Conservation (phyloP, 1,140 invertebrate species). For the Cherax destructor region DNA sequence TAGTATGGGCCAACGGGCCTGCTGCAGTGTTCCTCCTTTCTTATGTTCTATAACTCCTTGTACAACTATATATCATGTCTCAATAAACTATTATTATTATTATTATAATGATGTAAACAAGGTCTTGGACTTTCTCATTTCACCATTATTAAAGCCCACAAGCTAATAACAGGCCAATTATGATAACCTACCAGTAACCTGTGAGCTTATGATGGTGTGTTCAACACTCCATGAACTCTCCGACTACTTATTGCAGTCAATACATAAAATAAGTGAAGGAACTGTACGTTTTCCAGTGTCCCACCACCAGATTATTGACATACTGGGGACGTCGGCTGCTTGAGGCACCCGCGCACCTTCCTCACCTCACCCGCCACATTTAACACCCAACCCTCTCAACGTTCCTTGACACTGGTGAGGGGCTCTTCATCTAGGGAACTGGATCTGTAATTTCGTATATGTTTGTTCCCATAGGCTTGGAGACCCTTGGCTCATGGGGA, state of each 20-base stretch:
- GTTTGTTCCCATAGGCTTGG: too few relatives aligned
- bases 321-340: constrained; percentile 19
- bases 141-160: not conserved
- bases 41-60: too few relatives aligned
- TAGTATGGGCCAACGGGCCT: too few relatives aligned
- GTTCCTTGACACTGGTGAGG: too few relatives aligned
- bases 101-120: not conserved
- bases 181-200: not conserved
- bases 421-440: too few relatives aligned
- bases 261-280: constrained; percentile 13
- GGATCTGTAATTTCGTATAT: too few relatives aligned
- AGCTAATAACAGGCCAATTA: not conserved
- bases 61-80: too few relatives aligned
- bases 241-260: not conserved
- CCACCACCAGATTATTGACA: constrained; percentile 31
- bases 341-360: constrained; percentile 4
- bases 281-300: too few relatives aligned
- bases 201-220: not conserved
- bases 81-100: too few relatives aligned
- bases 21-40: too few relatives aligned
- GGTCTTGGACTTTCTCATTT: constrained; percentile 2
- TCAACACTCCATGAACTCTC: not conserved
- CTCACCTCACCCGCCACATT: constrained; percentile 6
- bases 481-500: too few relatives aligned
- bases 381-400: not conserved